Base-by-base conservation (phyloP, 2,888 invertebrate species). In the Therioaphis trifolii region DNA sequence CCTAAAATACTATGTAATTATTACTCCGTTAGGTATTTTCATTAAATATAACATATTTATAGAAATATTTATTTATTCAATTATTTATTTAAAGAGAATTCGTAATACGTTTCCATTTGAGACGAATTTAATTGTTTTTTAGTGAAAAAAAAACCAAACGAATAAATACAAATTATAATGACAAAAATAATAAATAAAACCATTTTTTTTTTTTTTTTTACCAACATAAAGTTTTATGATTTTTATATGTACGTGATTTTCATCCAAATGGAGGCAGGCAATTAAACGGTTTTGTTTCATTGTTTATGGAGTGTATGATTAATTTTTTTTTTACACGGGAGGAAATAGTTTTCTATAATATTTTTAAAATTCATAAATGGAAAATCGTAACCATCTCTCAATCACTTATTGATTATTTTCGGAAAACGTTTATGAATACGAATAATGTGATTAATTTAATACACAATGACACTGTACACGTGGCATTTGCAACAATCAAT, bases 301-400 rank as follows among this genome's bases (percentile, higher is more conserved):
- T n/a, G 15, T 61, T 76, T 55, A 58, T 76, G 27, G n/a, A n/a
- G 24, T 61, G n/a, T 61, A 58, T 61, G 61, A 76, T 61, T 61
- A n/a, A 14, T n/a, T 43, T 27, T 75, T 76, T 43, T 14, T n/a
- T n/a, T n/a, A 18, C 14, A 46, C 21, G 40, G n/a, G 0, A 14
- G 29, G 52, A 14, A 72, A 52, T 29, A 35, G 52, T 72, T 52
- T 52, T n/a, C 35, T 29, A 2, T 4, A 29, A 49, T 29, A 71
- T n/a, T 29, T 71, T 49, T 46, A 49, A 71, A n/a, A n/a, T n/a
- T n/a, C n/a, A n/a, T n/a, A n/a, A n/a, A n/a, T n/a, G n/a, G n/a
- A n/a, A n/a, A n/a, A n/a, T n/a, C n/a, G 43, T 43, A 43, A 11
- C 43, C 11, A 11, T 43, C 43, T 11, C 43, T 43, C 7, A 43